phyloP scores from a whole-genome alignment of 2,888 invertebrate species.

The Aradus depressus region DNA sequence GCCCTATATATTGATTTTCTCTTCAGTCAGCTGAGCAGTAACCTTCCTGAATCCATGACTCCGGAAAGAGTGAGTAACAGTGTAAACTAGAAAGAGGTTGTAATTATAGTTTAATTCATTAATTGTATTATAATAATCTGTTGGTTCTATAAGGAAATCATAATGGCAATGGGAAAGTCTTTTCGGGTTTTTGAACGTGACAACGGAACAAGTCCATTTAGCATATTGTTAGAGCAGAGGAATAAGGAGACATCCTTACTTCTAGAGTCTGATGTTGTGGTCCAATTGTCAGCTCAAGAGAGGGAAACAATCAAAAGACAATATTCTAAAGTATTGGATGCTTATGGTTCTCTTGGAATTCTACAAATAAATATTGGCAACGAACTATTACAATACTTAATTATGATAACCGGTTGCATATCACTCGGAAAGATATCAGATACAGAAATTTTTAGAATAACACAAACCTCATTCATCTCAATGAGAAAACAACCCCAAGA shows the following conservation, averaged over 20 bases:
- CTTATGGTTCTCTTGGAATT: conserved; percentile 92
- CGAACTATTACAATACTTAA: conserved; percentile 73
- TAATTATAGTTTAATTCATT: neutral
- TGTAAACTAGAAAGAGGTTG: too few relatives aligned
- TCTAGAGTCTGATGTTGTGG: conserved; percentile 87
- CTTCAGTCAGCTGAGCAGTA: neutral
- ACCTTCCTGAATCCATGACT: too few relatives aligned
- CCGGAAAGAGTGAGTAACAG: too few relatives aligned
- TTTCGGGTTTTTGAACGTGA: conserved; percentile 84
- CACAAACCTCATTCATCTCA: conserved; percentile 82
- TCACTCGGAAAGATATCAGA: conserved; percentile 93
- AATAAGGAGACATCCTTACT: conserved; percentile 75
- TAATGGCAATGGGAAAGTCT: conserved; percentile 89
- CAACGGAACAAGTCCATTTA: conserved; percentile 66
- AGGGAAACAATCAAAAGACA: conserved; percentile 79
- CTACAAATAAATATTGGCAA: conserved; percentile 70
- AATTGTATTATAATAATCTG: neutral
- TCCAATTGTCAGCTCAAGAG: conserved; percentile 70
- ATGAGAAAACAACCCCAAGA: conserved; percentile 57
- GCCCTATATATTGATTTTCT: conserved; percentile 8
- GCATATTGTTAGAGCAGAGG: conserved; percentile 79
- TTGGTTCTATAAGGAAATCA: conserved; percentile 20
- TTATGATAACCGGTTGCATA: conserved; percentile 89
- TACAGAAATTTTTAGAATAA: conserved; percentile 88
- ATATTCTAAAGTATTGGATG: conserved; percentile 85